These are phyloP conservation scores for Pseudachorutes palmiensis DNA, from an alignment of 1,140 invertebrate genomes.

Conservation along the genomic window DNA sequence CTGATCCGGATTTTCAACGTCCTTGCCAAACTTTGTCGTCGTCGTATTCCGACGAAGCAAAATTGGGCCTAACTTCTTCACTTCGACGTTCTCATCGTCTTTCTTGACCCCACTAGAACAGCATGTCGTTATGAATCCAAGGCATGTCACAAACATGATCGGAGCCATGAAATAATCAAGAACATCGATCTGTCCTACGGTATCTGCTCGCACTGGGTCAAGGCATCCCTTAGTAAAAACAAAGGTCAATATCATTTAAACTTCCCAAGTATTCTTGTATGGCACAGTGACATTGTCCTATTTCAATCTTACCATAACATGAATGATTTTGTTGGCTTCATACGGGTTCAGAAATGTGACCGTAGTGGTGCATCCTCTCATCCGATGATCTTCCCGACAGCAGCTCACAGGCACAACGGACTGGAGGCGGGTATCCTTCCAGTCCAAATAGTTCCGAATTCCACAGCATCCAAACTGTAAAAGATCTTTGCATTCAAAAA, in stretches of 20 bases:
- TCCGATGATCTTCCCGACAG: conserved; percentile 17
- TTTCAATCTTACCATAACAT: conserved; percentile 13
- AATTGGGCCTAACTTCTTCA: conserved; percentile 13
- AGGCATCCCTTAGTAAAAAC: conserved; percentile 14
- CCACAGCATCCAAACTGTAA: conserved; percentile 17
- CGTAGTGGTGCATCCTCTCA: conserved; percentile 9
- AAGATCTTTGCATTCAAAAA: no score
- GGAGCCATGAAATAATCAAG: conserved; percentile 8
- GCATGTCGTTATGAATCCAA: not conserved
- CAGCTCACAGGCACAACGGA: conserved; percentile 9
- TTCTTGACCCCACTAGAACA: conserved; percentile 13
- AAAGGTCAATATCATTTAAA: not conserved
- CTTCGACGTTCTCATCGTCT: not conserved
- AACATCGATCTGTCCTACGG: conserved; percentile 1
- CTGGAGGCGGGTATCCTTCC: conserved; percentile 1
- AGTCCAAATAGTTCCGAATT: conserved; percentile 14
- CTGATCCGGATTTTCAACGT: not conserved
- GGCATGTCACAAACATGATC: not conserved
- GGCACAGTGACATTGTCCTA: no score
- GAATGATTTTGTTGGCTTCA: conserved; percentile 18
- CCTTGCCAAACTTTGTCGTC: not conserved
- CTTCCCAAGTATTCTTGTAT: not conserved
- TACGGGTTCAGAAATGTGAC: conserved; percentile 11
- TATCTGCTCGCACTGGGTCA: not conserved
- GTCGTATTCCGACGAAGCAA: not conserved